Evolutionary conservation across 2,888 invertebrate genomes (phyloP).

Genomic region (Suillia variegata): DNA sequence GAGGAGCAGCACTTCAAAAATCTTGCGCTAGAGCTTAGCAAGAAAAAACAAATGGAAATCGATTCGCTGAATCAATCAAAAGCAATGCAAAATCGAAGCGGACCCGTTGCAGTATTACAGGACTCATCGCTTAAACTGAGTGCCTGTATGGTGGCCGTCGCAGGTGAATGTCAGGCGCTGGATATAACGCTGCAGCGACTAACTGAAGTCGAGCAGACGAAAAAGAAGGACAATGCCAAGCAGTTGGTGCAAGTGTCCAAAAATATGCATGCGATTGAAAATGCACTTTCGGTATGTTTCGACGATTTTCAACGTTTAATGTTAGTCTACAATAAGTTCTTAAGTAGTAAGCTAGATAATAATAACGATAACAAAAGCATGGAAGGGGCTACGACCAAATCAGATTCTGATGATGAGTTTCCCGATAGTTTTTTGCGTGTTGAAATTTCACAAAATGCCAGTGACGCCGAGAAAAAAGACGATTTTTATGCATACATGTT

Average conservation of each 20-base stretch:
- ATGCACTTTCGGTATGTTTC: slow-evolving; percentile 53
- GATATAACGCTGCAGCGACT: slow-evolving; percentile 55
- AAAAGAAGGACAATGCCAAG: slow-evolving; percentile 47
- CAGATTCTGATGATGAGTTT: slow-evolving; percentile 40
- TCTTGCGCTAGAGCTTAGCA: slow-evolving; percentile 47
- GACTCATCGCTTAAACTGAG: slow-evolving; percentile 58
- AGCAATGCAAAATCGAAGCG: slow-evolving; percentile 43
- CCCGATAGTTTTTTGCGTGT: slow-evolving; percentile 53
- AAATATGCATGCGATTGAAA: slow-evolving; percentile 57
- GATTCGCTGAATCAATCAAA: slow-evolving; percentile 46
- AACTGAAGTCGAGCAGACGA: slow-evolving; percentile 47
- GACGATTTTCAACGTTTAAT: slow-evolving; percentile 59
- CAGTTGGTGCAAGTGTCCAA: slow-evolving; percentile 54
- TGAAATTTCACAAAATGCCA: slow-evolving; percentile 48
- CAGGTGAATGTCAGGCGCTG: slow-evolving; percentile 57
- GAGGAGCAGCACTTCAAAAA: slow-evolving; percentile 57
- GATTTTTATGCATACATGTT: slow-evolving; percentile 60
- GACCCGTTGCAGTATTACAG: slow-evolving; percentile 53
- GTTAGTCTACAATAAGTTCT: slow-evolving; percentile 58
- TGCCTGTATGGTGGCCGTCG: slow-evolving; percentile 58
- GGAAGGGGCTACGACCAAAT: background rate
- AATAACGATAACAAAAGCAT: slow-evolving; percentile 18
- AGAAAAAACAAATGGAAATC: slow-evolving; percentile 49
- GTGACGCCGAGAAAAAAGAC: slow-evolving; percentile 47
- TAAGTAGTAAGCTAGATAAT: slow-evolving; percentile 49